Conservation (phyloP, 1,140 invertebrate genomes). For the Drosophila watanabei region DNA sequence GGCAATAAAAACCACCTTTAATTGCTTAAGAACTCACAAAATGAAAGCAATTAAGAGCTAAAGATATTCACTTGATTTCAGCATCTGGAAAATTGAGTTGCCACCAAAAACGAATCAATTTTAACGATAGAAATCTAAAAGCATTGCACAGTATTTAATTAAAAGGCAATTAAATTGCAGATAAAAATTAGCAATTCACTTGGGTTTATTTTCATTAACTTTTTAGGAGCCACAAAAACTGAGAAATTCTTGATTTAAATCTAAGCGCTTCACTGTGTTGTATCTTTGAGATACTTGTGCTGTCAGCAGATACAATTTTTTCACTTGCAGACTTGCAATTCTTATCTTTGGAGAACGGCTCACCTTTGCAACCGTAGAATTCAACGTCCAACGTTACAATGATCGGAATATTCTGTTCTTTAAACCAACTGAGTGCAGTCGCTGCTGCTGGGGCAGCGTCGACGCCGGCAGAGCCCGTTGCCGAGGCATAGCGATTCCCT, state of each 20-base stretch:
- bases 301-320: conserved; percentile 12
- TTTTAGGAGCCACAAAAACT: conserved; percentile 45
- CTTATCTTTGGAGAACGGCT: conserved; percentile 76
- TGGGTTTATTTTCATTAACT: conserved; percentile 9
- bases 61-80: conserved; percentile 14
- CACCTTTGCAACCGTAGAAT: conserved; percentile 86
- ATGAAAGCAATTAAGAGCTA: background rate
- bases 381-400: conserved; percentile 86
- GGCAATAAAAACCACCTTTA: conserved; percentile 1
- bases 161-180: conserved; percentile 5
- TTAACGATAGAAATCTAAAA: conserved; percentile 16
- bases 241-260: conserved; percentile 28
- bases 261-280: conserved; percentile 12
- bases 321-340: conserved; percentile 42
- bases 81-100: conserved; percentile 14
- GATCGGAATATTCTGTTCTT: conserved; percentile 84
- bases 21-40: conserved; percentile 1
- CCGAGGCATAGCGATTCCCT: conserved; percentile 58
- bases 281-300: conserved; percentile 34
- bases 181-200: conserved; percentile 16
- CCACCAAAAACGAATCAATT: conserved; percentile 15
- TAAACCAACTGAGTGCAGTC: conserved; percentile 67
- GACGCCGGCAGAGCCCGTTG: conserved; percentile 23
- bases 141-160: conserved; percentile 4
- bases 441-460: conserved; percentile 28